Base-by-base conservation (phyloP, 2,113 vertebrate genomes). In the Recurvirostra avosetta region DNA sequence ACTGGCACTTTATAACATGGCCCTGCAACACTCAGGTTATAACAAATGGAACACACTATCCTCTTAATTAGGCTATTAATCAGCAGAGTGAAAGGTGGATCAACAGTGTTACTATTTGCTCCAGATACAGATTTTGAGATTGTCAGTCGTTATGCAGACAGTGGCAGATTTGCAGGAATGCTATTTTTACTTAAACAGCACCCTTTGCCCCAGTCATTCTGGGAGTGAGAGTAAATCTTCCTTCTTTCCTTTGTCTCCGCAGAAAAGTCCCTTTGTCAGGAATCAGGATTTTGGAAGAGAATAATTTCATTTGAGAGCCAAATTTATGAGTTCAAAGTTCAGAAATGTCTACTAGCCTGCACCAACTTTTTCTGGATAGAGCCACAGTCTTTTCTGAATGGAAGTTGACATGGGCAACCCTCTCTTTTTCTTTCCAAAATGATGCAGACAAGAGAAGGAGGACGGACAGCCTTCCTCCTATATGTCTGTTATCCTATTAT, bases 1-100 rank as follows among this genome's bases (percentile, higher is more conserved):
- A 76, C 26, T 63, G 40, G 34, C 43, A 70, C 30, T 90, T 93
- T 75, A 66, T 38, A 91, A 88, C 15, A 47, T 6, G 41, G 72
- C 52, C 85, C 18, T 62, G 61, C 43, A 90, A 94, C 53, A 71
- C 50, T 87, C 27, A 41, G 47, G 36, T 71, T 95, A 30, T 85
- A 93, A 94, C n/a, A 82, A 96, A 96, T 50, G 67, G 67, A 96
- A 89, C 41, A 70, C 32, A 36, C 67, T 47, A 79, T 21, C 25
- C 56, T 93, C 62, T 89, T 94, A 94, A 95, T 96, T 91, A 90
- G 55, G 65, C 72, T 87, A 79, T 89, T 92, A 78, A 96, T 90
- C 88, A 94, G 38, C 29, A 83, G 67, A 94, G 32, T 75, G 75
- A 92, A 95, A 82, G 74, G 56, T 83, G 26, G 74, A 88, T 92